Conservation (phyloP, 2,113 vertebrate species). For the Entelurus aequoreus region DNA sequence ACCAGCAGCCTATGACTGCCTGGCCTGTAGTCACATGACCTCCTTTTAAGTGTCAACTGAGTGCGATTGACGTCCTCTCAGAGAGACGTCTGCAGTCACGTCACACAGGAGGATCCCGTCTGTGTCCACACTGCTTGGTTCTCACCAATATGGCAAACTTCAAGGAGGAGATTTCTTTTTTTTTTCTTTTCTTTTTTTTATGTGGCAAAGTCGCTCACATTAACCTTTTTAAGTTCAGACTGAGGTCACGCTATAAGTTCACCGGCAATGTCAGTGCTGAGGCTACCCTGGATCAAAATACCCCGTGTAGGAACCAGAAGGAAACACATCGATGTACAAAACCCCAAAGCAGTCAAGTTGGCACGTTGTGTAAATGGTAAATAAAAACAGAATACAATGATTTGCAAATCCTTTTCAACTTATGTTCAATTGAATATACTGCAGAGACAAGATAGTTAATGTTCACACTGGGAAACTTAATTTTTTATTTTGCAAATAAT, state of each 20-base stretch:
- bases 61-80: not conserved
- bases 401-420: too few species aligned
- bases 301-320: not conserved
- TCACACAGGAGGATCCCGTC: not conserved
- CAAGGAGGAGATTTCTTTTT: not conserved
- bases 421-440: too few species aligned
- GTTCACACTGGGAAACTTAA: too few species aligned
- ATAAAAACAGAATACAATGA: too few species aligned
- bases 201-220: not conserved
- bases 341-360: too few species aligned
- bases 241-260: too few species aligned
- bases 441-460: too few species aligned
- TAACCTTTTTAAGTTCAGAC: too few species aligned
- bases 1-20: too few species aligned
- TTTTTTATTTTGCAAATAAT: too few species aligned
- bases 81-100: not conserved
- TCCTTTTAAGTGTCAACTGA: not conserved
- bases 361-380: too few species aligned
- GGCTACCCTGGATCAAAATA: not conserved
- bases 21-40: conserved; percentile 3
- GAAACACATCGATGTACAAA: not conserved
- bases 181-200: too few species aligned
- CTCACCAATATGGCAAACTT: not conserved
- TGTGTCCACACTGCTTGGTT: not conserved
- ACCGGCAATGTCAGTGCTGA: not conserved